Evolutionary conservation across 2,797 vertebrate genomes (phyloP).

Genomic region (Urosaurus nigricauda): DNA sequence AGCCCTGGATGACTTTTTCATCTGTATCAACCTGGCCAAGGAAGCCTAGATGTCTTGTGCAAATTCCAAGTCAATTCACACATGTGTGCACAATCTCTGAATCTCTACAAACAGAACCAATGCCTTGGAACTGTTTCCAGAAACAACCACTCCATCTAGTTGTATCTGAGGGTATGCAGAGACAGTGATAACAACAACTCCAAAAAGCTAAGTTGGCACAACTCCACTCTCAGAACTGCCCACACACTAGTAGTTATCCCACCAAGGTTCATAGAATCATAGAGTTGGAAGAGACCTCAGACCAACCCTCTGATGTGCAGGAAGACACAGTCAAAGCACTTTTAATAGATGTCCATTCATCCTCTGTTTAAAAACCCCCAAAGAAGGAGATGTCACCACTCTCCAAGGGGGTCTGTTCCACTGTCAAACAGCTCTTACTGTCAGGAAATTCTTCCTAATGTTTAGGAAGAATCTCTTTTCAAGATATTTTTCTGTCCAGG

Average conservation of each 20-base stretch:
- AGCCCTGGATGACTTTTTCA: neutral
- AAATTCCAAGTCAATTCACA: neutral
- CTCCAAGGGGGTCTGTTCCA: too few relatives aligned
- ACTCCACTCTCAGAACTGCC: neutral
- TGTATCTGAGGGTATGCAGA: neutral
- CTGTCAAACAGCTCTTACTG: too few relatives aligned
- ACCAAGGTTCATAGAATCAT: too few relatives aligned
- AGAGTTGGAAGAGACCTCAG: too few relatives aligned
- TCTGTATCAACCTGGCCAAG: neutral
- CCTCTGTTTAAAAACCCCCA: too few relatives aligned
- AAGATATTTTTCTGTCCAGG: neutral
- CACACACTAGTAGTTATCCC: too few relatives aligned
- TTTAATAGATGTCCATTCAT: too few relatives aligned
- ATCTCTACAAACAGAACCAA: neutral
- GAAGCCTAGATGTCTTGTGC: neutral
- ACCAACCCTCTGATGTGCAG: too few relatives aligned
- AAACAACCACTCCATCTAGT: neutral
- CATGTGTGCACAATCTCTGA: neutral
- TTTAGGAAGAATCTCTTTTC: too few relatives aligned
- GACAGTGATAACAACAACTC: neutral
- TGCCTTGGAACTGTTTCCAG: constrained; percentile 7
- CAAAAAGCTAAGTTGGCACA: neutral
- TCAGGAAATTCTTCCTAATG: too few relatives aligned
- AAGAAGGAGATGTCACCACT: too few relatives aligned
- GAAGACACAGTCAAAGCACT: too few relatives aligned